Conservation (phyloP, 2,113 vertebrate genomes). For the Loxodonta africana region DNA sequence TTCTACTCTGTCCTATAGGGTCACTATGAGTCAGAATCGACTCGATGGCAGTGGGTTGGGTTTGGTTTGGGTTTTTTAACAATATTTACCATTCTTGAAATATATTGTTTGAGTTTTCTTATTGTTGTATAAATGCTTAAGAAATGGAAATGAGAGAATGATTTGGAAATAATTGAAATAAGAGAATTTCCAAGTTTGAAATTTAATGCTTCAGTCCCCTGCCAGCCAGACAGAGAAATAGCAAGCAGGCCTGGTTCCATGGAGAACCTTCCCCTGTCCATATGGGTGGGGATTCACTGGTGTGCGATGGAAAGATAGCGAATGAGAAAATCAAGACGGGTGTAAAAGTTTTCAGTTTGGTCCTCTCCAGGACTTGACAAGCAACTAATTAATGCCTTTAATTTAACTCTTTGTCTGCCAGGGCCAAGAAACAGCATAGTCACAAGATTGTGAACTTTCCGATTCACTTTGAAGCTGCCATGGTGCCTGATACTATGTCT, state of each 20-base stretch:
- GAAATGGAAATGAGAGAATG: neutral
- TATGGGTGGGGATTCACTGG: too few relatives aligned
- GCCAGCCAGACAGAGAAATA: neutral
- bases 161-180: neutral
- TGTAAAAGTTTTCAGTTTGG: neutral
- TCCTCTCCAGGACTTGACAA: neutral
- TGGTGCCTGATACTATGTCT: neutral
- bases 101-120: neutral
- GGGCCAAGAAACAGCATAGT: neutral
- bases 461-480: neutral
- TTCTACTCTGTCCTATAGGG: too few relatives aligned
- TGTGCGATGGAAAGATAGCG: neutral
- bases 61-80: neutral
- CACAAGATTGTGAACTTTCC: neutral
- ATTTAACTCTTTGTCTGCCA: neutral
- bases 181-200: neutral
- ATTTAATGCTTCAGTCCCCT: neutral
- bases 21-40: too few relatives aligned
- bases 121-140: neutral
- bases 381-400: neutral
- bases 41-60: too few relatives aligned
- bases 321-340: neutral
- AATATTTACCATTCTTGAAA: neutral
- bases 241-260: neutral
- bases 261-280: neutral